Evolutionary conservation across 2,113 vertebrate genomes (phyloP), one percentile per base, ranked within the genome.

Genomic region (Paramisgurnus dabryanus): DNA sequence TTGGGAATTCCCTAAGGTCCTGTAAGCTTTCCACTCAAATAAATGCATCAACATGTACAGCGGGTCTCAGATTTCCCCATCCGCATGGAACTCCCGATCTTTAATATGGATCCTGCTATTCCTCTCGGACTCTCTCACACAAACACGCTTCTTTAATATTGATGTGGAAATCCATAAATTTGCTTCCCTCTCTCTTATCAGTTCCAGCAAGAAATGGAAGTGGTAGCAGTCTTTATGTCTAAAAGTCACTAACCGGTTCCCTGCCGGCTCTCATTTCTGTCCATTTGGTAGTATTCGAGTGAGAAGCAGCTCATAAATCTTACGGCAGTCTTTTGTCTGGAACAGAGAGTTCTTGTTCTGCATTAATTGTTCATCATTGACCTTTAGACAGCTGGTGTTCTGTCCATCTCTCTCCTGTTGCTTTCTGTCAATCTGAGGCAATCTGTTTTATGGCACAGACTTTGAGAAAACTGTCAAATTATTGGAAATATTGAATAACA

Each of bases 121-220:
- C 45, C 47, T 66, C 15, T 0, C 74, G 55, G 74, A 66, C 15
- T 22, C 9, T 7, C 4, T 5, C 58, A 49, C 73, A 76, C 61
- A 76, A 76, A 76, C 63, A 76, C 27, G 7, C 55, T 18, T 58
- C 55, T 76, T 66, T 66, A 76, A 76, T 76, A 76, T 76, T 53
- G 74, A 76, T 76, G 61, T 27, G 47, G 43, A 76, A 50, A 76
- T 66, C 74, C 47, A 76, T 76, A 66, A 76, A 76, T 66, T 66
- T 76, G 61, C 47, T 76, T 66, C 47, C 60, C 34, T 72, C 61
- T 57, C 61, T 63, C 71, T 83, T 68, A 80, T 67, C 45, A 69
- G 65, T 47, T 55, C 11, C 34, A 66, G 55, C 63, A 84, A 50
- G 78, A 80, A 50, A 47, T 63, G 58, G 60, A 66, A 55, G 58